A percentile compares a stretch with the other conserved stretches of the same genome.
These are phyloP conservation scores for Pilophorus perplexus DNA, from an alignment of 2,888 invertebrate species.

Conservation along the genomic window DNA sequence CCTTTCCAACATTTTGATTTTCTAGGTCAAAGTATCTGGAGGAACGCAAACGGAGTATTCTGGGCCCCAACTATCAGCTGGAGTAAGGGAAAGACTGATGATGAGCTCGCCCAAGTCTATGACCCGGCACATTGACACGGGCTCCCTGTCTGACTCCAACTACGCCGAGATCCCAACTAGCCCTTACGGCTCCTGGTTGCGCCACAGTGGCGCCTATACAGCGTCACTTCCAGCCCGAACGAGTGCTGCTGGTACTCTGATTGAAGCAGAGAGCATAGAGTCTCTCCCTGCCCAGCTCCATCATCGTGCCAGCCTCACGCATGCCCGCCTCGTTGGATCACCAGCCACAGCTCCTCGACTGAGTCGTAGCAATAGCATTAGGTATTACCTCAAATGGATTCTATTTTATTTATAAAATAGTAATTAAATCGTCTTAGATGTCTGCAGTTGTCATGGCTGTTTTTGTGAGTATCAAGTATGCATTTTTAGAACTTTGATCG, in stretches of 20 bases:
- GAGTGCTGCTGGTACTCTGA: constrained; percentile 49
- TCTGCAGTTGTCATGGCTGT: constrained; percentile 21
- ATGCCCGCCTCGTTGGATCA: constrained; percentile 59
- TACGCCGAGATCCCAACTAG: constrained; percentile 63
- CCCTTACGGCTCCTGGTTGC: constrained; percentile 70
- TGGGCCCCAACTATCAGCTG: constrained; percentile 79
- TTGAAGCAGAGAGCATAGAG: constrained; percentile 75
- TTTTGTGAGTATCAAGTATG: constrained; percentile 16
- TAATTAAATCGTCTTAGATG: not conserved
- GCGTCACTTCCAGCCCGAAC: constrained; percentile 51
- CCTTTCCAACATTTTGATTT: no score
- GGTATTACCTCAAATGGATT: no score
- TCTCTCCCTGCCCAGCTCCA: constrained; percentile 65
- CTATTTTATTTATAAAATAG: constrained; percentile 51
- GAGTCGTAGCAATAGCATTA: constrained; percentile 83
- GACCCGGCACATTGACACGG: constrained; percentile 52
- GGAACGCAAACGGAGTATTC: constrained; percentile 82
- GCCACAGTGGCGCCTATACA: constrained; percentile 67
- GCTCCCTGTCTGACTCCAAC: constrained; percentile 82
- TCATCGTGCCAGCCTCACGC: constrained; percentile 70
- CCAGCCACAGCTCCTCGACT: constrained; percentile 51
- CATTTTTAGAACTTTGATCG: not conserved
- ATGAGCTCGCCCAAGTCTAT: constrained; percentile 74
- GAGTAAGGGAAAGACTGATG: constrained; percentile 76
- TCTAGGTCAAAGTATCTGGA: constrained; percentile 75